phyloP scores from a whole-genome alignment of 2,797 vertebrate species.

The Liasis olivaceus region DNA sequence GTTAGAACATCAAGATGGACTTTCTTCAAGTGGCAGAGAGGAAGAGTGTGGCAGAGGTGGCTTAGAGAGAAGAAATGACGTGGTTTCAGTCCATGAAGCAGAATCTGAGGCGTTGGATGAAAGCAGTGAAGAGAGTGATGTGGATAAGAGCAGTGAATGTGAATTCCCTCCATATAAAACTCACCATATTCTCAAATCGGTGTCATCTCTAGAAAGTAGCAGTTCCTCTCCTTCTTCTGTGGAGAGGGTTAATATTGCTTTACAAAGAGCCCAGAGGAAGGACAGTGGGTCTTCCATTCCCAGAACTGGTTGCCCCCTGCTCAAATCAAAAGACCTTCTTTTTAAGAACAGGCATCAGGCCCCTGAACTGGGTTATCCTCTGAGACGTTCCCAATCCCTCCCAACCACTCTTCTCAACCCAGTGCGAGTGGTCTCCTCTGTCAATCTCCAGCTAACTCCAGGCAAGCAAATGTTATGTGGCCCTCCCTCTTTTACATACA shows the following conservation, averaged over 20 bases:
- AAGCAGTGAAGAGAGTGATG: conserved; percentile 65
- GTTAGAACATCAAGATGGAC: conserved; percentile 8
- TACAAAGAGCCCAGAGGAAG: conserved; percentile 73
- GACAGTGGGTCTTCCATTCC: conserved; percentile 60
- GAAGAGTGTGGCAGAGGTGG: conserved; percentile 39
- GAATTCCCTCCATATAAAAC: conserved; percentile 76
- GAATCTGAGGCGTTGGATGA: conserved; percentile 51
- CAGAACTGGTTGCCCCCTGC: conserved; percentile 67
- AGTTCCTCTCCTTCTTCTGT: conserved; percentile 46
- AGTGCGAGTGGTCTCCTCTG: conserved; percentile 86
- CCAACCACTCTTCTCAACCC: conserved; percentile 83
- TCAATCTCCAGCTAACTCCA: conserved; percentile 86
- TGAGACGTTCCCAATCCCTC: conserved; percentile 89
- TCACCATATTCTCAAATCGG: conserved; percentile 78
- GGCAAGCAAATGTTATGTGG: conserved; percentile 81
- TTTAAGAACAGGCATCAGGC: conserved; percentile 71
- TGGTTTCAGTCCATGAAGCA: conserved; percentile 31
- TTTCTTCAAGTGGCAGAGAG: conserved; percentile 44
- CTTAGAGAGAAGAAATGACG: conserved; percentile 37
- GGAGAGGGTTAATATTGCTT: conserved; percentile 69
- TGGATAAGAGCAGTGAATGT: conserved; percentile 55
- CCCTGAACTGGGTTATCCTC: conserved; percentile 73
- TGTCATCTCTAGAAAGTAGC: conserved; percentile 64
- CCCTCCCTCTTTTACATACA: conserved; percentile 85
- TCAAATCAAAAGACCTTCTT: conserved; percentile 76